Evolutionary conservation across 1,140 invertebrate species (phyloP), one percentile per base, ranked within the genome.

Genomic region (Leptopilina clavipes): DNA sequence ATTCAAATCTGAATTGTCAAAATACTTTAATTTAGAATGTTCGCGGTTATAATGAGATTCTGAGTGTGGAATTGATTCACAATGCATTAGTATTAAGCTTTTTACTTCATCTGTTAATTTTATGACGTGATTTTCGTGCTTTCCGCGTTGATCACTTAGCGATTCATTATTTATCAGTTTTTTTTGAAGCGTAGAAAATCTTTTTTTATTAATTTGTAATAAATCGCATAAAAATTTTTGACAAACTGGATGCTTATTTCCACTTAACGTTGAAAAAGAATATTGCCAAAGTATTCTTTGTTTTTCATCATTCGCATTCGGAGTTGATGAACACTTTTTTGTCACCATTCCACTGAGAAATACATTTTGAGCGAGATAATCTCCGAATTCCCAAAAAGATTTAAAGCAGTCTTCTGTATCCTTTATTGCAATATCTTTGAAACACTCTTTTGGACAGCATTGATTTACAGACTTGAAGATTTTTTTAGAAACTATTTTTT

Each of bases 41-140:
- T 70, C 31, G 37, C 44, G 72, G 0, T 3, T 9, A 17, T 79
- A 77, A 19, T 79, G 75, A 1, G 78, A 76, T 54, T 79, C 52
- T 1, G 37, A 54, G 59, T 79, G 73, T 6, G 75, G 78, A 5
- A 79, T 31, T 25, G 65, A 75, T 52, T 75, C 12, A 18, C 75
- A 79, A 70, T 77, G 78, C 9, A 14, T 5, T 7, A 75, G 54
- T n/a, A 79, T 79, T 18, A 76, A 70, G 14, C 12, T 5, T 45
- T 77, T 76, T 22, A 76, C 25, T 11, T 72, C 56, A n/a, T 72
- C 71, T 14, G 75, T 79, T 56, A 79, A 75, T 73, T 79, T 79
- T 48, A 74, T 14, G n/a, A 14, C 11, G 3, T 74, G 76, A 54
- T 74, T n/a, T 18, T 71, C 37, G 1, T 76, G 77, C 45, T 73